Base-by-base conservation (phyloP, 2,888 invertebrate genomes). In the Falcaria lacertinaria region DNA sequence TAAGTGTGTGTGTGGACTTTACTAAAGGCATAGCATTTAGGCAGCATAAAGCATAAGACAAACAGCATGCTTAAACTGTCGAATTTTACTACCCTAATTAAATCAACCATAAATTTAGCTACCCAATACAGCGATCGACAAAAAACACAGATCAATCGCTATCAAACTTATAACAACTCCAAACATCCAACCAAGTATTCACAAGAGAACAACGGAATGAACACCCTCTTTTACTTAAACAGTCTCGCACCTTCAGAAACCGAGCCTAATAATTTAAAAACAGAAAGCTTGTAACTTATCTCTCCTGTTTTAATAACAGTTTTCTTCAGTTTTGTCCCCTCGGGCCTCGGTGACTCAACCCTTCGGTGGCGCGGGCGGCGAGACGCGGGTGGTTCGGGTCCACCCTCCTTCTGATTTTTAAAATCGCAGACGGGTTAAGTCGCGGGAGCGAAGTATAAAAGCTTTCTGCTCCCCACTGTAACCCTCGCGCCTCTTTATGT, bases 371-470 rank as follows among this genome's bases (percentile, higher is more conserved):
- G 49, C 37, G 48, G 55, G 50, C 48, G 54, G 52, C 43, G 49
- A 35, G 46, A 25, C 37, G 36, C 36, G 55, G 61, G 59, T 52
- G 55, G 56, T 45, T 47, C 51, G 42, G 42, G 37, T 35, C 47
- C 39, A 45, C 73, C 78, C 73, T 74, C 74, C 73, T 74, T 61
- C 73, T 77, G 86, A 85, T 85, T 84, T 84, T 80, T 64, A 76
- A 84, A 87, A 82, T 80, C 82, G 72, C 80, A 82, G 80, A 80
- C 80, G 83, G 84, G 81, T 80, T 83, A 82, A 79, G 69, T 76
- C 69, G 61, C 62, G 60, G 60, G 64, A 62, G 60, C 50, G 51
- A 50, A 56, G 37, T 54, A 57, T 52, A 57, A 57, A 60, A 62
- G 54, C 51, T 61, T 54, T 59, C 58, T 37, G 56, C 61, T 58